phyloP scores from a whole-genome alignment of 2,888 invertebrate species.

The Rugalucina vietnamica region DNA sequence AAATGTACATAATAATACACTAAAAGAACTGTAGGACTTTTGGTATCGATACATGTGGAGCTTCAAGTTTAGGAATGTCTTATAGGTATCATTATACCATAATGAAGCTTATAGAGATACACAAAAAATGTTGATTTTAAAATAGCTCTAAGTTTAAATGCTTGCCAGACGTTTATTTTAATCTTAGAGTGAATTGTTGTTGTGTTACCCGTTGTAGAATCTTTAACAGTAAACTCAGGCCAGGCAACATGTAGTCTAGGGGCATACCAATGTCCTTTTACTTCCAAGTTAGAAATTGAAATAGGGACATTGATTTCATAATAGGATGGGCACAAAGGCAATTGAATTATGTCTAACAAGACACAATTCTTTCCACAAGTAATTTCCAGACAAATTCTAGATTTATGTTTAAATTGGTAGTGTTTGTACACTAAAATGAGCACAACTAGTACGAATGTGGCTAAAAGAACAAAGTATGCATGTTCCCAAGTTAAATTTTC shows the following conservation, averaged over 20 bases:
- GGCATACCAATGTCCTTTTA: too few species aligned
- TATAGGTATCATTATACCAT: background rate
- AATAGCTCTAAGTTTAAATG: background rate
- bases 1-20: background rate
- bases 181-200: background rate
- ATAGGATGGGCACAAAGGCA: background rate
- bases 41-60: background rate
- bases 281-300: too few species aligned
- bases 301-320: background rate
- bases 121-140: background rate
- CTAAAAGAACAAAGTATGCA: background rate
- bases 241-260: background rate
- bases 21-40: background rate
- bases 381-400: background rate
- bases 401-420: background rate
- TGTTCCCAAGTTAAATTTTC: background rate
- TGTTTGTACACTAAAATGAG: background rate
- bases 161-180: background rate
- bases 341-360: background rate
- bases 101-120: background rate
- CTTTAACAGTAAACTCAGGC: background rate
- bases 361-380: background rate
- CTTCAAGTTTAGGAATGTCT: background rate
- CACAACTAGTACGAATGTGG: background rate
- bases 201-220: background rate